Percentiles rank a stretch among this genome's conserved stretches.
Conservation (phyloP, 2,797 vertebrate genomes). For the Glossophaga mutica region DNA sequence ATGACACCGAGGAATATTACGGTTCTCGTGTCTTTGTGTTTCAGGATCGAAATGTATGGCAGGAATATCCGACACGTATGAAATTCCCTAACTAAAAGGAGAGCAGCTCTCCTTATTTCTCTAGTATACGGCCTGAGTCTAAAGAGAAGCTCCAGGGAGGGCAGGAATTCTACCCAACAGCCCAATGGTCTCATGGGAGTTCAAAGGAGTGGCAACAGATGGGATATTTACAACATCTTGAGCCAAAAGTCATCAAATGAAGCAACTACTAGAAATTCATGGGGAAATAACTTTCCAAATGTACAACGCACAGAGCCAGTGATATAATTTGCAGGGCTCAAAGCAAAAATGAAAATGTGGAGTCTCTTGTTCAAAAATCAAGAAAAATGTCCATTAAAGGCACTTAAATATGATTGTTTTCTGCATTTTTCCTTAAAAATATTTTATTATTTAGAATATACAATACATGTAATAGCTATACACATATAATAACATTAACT, state of each 20-base stretch:
- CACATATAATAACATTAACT: not conserved
- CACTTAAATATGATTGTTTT: not conserved
- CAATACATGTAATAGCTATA: not conserved
- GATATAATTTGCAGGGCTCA: not conserved
- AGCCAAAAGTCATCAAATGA: not conserved
- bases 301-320: not conserved
- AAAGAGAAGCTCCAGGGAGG: not conserved
- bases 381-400: not conserved
- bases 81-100: not conserved
- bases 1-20: not conserved
- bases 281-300: not conserved
- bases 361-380: not conserved
- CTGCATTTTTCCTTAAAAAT: not conserved
- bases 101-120: conserved; percentile 31
- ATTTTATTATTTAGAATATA: not conserved
- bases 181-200: not conserved
- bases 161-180: not conserved
- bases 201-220: not conserved
- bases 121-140: not conserved
- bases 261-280: not conserved
- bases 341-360: not conserved
- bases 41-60: not conserved
- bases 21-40: not conserved
- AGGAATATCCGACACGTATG: not conserved
- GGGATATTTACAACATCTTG: not conserved